Evolutionary conservation across 64 coral and sea anemone species (phyloP).

Genomic region (Acropora yongei): DNA sequence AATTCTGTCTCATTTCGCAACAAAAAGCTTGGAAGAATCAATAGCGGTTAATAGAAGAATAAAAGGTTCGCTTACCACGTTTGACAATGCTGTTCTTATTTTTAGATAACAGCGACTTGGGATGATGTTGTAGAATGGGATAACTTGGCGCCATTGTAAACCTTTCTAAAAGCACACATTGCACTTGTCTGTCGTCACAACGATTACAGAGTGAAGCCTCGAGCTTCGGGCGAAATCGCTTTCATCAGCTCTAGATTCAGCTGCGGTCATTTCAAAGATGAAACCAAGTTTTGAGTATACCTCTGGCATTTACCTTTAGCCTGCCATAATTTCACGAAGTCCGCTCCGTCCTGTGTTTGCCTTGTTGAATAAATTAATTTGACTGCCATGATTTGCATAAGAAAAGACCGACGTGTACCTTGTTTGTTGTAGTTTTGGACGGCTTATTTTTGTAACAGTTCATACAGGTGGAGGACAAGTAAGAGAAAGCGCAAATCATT

Average conservation of each 20-base stretch:
- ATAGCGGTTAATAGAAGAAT: not conserved
- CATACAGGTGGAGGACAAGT: slow-evolving; percentile 30
- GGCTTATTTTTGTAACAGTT: not conserved
- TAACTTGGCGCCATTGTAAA: slow-evolving; percentile 7
- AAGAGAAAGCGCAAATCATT: not conserved
- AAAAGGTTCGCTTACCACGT: slow-evolving; percentile 4
- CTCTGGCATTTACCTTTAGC: no score
- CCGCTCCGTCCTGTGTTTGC: not conserved
- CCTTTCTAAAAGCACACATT: not conserved
- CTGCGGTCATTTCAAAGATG: not conserved
- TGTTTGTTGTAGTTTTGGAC: slow-evolving; percentile 6
- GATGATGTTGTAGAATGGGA: not conserved
- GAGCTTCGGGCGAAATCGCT: not conserved
- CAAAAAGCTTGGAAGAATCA: no score
- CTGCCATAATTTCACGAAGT: not conserved
- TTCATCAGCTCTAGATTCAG: not conserved
- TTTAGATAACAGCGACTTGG: not conserved
- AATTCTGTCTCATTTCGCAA: no score
- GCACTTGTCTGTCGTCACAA: not conserved
- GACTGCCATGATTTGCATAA: slow-evolving; percentile 23
- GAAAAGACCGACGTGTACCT: slow-evolving; percentile 14
- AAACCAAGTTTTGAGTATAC: not conserved
- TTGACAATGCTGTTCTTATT: not conserved
- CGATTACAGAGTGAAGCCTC: not conserved
- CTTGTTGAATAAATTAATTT: not conserved